phyloP scores from a whole-genome alignment of 2,113 vertebrate species.

The Scalopus aquaticus region DNA sequence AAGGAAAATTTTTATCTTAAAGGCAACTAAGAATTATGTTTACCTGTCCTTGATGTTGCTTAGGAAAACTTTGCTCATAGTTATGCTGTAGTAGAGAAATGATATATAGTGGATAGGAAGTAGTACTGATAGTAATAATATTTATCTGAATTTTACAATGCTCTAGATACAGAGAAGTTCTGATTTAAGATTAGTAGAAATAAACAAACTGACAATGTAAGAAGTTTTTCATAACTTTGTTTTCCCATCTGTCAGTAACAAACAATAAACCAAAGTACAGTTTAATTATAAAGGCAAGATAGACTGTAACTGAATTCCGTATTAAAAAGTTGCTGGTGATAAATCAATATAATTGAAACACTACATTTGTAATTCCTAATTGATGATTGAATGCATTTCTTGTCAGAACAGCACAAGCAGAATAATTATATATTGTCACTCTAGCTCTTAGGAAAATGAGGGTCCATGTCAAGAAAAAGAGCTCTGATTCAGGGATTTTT shows the following conservation, averaged over 20 bases:
- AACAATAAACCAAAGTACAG: slow-evolving; percentile 58
- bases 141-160: slow-evolving; percentile 26
- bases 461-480: background rate
- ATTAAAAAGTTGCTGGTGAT: slow-evolving; percentile 62
- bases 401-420: slow-evolving; percentile 16
- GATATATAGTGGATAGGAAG: background rate
- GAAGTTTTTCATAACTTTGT: slow-evolving; percentile 49
- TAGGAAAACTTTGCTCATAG: background rate
- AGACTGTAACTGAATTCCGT: slow-evolving; percentile 52
- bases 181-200: slow-evolving; percentile 26
- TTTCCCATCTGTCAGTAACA: slow-evolving; percentile 46
- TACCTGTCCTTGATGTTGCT: background rate
- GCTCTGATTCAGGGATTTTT: background rate
- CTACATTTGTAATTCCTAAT: slow-evolving; percentile 50
- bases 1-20: background rate
- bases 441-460: slow-evolving; percentile 16
- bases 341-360: slow-evolving; percentile 70
- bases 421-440: slow-evolving; percentile 17
- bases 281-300: slow-evolving; percentile 68
- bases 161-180: background rate
- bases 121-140: background rate
- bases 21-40: background rate
- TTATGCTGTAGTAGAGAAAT: background rate
- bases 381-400: slow-evolving; percentile 42
- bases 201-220: slow-evolving; percentile 10